Base-by-base conservation (phyloP, 2,113 vertebrate species). In the Protobothrops mucrosquamatus region DNA sequence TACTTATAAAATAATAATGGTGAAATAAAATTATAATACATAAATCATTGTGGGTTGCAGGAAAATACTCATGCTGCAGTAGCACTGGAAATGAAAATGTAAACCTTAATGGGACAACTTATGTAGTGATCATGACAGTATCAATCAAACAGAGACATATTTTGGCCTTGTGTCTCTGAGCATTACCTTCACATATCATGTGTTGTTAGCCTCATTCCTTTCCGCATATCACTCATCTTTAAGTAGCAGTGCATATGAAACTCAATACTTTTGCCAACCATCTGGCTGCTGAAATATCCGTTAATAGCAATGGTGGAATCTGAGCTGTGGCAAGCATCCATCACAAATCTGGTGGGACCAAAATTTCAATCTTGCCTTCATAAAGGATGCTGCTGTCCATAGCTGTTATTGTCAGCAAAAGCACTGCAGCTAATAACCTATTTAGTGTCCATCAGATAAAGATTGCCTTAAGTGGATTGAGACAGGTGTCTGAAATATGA, bases 21-120 rank as follows among this genome's bases (percentile, higher is more conserved):
- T 34, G 29, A 14, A 29, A 69, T 34, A 69, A 69, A 69, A 69
- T 34, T 69, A 69, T 69, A 69, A 34, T 34, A 69, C 64, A 34
- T 14, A 15, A 23, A 43, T 64, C 48, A 54, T 23, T 26, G 74
- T 92, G 92, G 54, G 94, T n/a, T 91, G 48, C 46, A 91, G 24
- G 6, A 95, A n/a, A 59, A 93, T 92, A 12, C 61, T 29, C 87
- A 89, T 93, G 74, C 91, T 93, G 94, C 93, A 85, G 52, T 23
- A 95, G 34, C 92, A 96, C 94, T 97, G 91, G 91, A 93, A 95
- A 85, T 94, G 92, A 94, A 96, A 95, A 95, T 89, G 81, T 95
- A 96, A 94, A 86, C 6, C 34, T 96, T 94, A 81, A 39, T 88
- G 89, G 91, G 90, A 94, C 96, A 95, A 96, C 96, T 96, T 94